A percentile compares a stretch with the other conserved stretches of the same genome.
Conservation (phyloP, 2,113 vertebrate genomes). For the Xiphophorus couchianus region DNA sequence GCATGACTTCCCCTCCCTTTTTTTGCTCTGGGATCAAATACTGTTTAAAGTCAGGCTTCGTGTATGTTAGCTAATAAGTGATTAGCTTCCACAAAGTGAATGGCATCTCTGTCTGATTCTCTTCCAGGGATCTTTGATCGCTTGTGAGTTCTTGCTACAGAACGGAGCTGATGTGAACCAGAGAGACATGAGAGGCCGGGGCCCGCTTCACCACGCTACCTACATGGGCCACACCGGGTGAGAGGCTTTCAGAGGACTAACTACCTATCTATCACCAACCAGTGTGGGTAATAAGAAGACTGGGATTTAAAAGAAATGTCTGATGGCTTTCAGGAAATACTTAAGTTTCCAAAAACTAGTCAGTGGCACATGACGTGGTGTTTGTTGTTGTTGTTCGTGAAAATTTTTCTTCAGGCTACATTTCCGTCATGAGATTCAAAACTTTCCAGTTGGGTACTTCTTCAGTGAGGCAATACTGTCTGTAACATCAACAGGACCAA, state of each 20-base stretch:
- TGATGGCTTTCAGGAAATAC: background rate
- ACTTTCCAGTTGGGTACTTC: background rate
- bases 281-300: background rate
- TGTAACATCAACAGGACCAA: too few species aligned
- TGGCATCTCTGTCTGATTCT: slow-evolving; percentile 8
- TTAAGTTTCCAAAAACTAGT: too few species aligned
- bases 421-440: background rate
- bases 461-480: background rate
- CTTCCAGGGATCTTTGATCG: slow-evolving; percentile 90
- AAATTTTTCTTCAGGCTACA: too few species aligned
- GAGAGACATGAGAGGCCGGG: slow-evolving; percentile 88
- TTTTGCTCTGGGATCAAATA: background rate
- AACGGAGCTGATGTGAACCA: slow-evolving; percentile 97
- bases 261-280: background rate
- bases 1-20: background rate
- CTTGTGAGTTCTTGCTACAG: slow-evolving; percentile 97
- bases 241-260: background rate
- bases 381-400: background rate
- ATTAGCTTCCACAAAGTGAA: background rate
- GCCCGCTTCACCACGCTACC: slow-evolving; percentile 94
- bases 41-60: background rate
- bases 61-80: too few species aligned
- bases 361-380: background rate
- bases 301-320: background rate
- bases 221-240: slow-evolving; percentile 95